Base-by-base conservation (phyloP, 53 echinoderm and acorn worm species). In the Crossaster papposus region DNA sequence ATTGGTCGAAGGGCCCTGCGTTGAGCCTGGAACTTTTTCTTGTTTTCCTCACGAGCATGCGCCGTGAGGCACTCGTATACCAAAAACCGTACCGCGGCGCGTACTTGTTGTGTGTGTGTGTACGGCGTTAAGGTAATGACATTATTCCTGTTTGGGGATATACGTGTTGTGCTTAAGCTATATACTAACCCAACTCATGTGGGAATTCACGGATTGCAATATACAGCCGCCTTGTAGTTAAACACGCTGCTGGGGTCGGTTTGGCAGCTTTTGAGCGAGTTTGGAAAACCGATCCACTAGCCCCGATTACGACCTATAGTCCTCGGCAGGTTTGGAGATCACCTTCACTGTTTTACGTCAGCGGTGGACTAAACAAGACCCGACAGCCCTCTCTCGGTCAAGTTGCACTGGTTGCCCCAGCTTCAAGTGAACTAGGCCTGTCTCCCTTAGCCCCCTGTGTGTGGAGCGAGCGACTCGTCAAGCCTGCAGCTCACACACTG, bases 61-160 rank as follows among this genome's bases (percentile, higher is more conserved):
- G 76, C 55, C 36, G 83, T 77, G 51, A 18, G 30, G 90, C 18
- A 14, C 30, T 80, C n/a, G n/a, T n/a, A n/a, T n/a, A n/a, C n/a
- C n/a, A n/a, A n/a, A n/a, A n/a, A n/a, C 1, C 38, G 22, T n/a
- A 17, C 53, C 17, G 31, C 44, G 38, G 51, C 18, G 44, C 76
- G 77, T 62, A 52, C 55, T n/a, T n/a, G n/a, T n/a, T 50, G 31
- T 30, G 4, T 6, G 2, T 4, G 79, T 79, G 26, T 52, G 9
- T 44, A 44, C 44, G 44, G 44, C 15, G 51, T 28, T n/a, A 28
- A 20, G 72, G 34, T 85, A 85, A 87, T 87, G 87, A 36, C 77
- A 77, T 12, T 35, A 87, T 87, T 87, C 87, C 87, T 87, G 87
- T 87, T 87, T 86, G 37, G 86, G 87, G 77, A 64, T 87, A 77